phyloP scores from a whole-genome alignment of 2,888 invertebrate species.

The Clostera curtula region DNA sequence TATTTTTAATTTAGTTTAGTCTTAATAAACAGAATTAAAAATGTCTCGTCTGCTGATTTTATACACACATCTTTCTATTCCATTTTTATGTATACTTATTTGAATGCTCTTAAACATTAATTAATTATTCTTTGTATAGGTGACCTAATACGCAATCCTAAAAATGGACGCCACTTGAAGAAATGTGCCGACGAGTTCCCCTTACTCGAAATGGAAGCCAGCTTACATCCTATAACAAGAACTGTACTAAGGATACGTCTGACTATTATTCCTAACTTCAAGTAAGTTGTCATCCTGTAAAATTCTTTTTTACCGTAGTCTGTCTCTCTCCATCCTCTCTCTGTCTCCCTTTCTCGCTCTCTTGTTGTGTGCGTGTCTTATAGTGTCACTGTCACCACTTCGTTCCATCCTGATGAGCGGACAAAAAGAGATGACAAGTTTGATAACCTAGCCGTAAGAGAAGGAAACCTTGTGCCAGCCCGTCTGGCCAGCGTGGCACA shows the following conservation, averaged over 20 bases:
- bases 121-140: conserved; percentile 50
- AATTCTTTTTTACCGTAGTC: too few species aligned
- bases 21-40: too few species aligned
- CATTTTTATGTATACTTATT: not conserved
- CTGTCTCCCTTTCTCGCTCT: too few species aligned
- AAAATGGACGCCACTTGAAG: conserved; percentile 84
- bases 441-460: too few species aligned
- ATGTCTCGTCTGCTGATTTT: too few species aligned
- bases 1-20: not conserved
- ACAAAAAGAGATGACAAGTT: too few species aligned
- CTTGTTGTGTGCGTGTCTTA: too few species aligned
- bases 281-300: conserved; percentile 47
- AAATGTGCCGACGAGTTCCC: conserved; percentile 92
- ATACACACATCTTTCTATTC: not conserved
- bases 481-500: too few species aligned
- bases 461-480: too few species aligned
- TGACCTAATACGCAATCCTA: conserved; percentile 83
- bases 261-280: conserved; percentile 82
- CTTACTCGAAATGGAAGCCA: conserved; percentile 85
- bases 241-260: conserved; percentile 90
- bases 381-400: too few species aligned
- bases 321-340: too few species aligned
- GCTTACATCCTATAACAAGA: conserved; percentile 95
- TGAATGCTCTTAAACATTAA: not conserved
- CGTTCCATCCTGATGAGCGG: too few species aligned